Conservation (phyloP, 2,113 vertebrate species). For the Serinus canaria region DNA sequence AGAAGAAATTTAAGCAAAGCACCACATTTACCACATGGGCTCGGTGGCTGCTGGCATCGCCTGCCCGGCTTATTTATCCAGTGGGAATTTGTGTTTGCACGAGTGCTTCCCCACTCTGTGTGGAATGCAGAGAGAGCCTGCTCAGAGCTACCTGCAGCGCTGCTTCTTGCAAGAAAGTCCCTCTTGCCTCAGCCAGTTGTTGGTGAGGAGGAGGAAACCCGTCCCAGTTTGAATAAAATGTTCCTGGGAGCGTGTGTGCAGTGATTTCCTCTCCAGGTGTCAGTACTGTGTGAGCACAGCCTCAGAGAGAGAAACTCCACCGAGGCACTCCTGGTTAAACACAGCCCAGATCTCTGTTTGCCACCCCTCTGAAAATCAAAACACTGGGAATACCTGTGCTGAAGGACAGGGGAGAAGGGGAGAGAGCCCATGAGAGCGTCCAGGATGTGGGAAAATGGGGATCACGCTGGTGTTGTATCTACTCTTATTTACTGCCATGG, state of each 20-base stretch:
- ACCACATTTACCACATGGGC: background rate
- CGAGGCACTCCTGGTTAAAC: background rate
- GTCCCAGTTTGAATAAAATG: background rate
- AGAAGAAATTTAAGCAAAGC: background rate
- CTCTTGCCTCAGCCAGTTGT: background rate
- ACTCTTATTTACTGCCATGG: background rate
- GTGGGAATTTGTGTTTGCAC: background rate
- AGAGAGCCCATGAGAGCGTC: accelerated
- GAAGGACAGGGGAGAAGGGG: background rate
- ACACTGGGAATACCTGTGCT: background rate
- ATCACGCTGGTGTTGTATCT: accelerated
- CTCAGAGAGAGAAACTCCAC: background rate
- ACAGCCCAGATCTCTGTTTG: background rate
- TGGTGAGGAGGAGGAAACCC: background rate
- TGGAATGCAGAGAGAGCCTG: background rate
- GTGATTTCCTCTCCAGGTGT: background rate
- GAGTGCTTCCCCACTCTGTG: background rate
- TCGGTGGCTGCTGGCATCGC: background rate
- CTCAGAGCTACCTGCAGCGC: background rate
- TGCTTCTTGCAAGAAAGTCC: background rate
- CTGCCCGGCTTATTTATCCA: background rate
- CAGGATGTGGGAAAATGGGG: accelerated
- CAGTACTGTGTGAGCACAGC: accelerated
- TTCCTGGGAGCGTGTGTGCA: background rate
- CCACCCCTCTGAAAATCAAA: background rate